phyloP scores from a whole-genome alignment of 1,140 invertebrate genomes.

The Hyles euphorbiae region DNA sequence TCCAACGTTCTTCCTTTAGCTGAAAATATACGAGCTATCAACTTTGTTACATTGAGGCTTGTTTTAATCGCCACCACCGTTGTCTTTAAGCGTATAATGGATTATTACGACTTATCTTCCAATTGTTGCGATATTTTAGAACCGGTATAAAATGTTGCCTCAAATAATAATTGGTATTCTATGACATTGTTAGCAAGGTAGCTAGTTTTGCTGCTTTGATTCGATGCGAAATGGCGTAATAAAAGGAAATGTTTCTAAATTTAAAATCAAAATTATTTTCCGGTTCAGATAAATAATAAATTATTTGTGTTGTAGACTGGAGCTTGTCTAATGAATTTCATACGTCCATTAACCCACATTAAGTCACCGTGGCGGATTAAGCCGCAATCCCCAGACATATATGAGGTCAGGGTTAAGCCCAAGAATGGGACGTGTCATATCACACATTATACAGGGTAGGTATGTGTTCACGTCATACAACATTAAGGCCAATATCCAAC shows the following conservation, averaged over 20 bases:
- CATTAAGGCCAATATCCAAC: no score
- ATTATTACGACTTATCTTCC: conserved; percentile 8
- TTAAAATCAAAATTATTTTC: not conserved
- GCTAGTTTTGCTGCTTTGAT: not conserved
- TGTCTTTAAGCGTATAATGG: conserved; percentile 9
- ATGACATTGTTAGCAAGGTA: not conserved
- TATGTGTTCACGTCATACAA: no score
- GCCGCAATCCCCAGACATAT: no score
- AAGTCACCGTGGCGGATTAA: no score
- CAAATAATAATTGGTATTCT: not conserved
- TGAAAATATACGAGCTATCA: conserved; percentile 59
- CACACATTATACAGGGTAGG: no score
- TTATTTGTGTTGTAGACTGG: no score
- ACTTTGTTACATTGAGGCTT: conserved; percentile 26
- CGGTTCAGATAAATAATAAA: no score
- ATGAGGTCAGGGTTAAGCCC: no score
- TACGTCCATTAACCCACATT: no score
- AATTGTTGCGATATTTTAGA: conserved; percentile 8
- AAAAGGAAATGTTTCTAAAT: not conserved
- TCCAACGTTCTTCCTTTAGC: conserved; percentile 87
- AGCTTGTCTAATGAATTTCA: no score
- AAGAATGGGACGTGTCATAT: no score
- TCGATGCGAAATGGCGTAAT: not conserved
- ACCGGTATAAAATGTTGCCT: conserved; percentile 8
- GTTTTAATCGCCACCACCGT: conserved; percentile 15